phyloP scores from a whole-genome alignment of 2,113 vertebrate species.

The Epinephelus moara region DNA sequence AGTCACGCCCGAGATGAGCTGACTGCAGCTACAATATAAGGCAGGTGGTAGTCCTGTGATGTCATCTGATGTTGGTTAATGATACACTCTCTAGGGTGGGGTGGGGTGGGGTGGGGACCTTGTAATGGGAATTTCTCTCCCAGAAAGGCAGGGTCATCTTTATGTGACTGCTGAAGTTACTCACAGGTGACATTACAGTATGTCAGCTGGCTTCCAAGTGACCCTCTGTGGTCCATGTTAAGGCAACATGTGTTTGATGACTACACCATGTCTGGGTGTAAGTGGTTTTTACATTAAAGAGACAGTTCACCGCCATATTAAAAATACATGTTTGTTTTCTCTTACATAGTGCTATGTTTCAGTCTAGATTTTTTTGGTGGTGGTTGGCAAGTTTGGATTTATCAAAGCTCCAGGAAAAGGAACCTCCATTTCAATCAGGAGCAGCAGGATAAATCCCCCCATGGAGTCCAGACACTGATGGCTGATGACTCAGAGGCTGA shows the following conservation, averaged over 20 bases:
- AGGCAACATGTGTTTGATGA: not conserved
- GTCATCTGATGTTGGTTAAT: slow-evolving; percentile 33
- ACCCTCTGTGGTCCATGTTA: too few species aligned
- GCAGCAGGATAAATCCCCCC: too few species aligned
- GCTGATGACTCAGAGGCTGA: too few species aligned
- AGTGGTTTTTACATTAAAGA: not conserved
- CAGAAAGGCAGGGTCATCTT: not conserved
- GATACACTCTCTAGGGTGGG: slow-evolving; percentile 4
- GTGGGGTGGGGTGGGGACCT: too few species aligned
- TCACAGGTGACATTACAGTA: not conserved
- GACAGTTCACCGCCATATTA: too few species aligned
- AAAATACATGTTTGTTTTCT: too few species aligned
- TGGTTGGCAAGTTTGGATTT: not conserved
- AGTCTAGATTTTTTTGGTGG: too few species aligned
- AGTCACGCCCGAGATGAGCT: not conserved
- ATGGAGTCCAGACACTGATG: too few species aligned
- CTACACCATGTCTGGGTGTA: not conserved
- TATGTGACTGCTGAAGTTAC: not conserved
- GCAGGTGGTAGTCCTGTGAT: slow-evolving; percentile 2
- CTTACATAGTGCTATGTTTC: too few species aligned
- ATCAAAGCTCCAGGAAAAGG: not conserved
- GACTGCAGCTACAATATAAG: not conserved
- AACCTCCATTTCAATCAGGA: not conserved
- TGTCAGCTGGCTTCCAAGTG: not conserved
- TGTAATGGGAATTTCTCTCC: too few species aligned